These are phyloP conservation scores for Perca fluviatilis DNA, from an alignment of 2,113 vertebrate species.

Conservation along the genomic window DNA sequence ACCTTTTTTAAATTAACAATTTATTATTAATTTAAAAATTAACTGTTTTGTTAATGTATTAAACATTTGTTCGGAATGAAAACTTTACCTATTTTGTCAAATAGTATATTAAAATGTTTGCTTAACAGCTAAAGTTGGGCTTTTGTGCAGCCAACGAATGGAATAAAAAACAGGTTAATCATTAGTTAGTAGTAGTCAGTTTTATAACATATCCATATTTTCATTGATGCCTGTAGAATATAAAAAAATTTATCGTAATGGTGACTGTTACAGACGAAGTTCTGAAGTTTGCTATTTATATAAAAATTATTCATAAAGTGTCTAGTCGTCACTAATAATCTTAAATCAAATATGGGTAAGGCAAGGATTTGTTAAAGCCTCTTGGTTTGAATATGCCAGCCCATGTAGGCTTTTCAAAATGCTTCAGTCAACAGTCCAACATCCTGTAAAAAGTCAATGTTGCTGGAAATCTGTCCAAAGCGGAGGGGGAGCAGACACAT, in stretches of 20 bases:
- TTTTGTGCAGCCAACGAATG: not conserved
- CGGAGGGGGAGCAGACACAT: too few species aligned
- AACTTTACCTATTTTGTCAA: not conserved
- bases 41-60: not conserved
- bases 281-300: not conserved
- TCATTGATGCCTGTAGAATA: not conserved
- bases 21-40: too few species aligned
- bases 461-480: too few species aligned
- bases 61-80: not conserved
- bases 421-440: too few species aligned
- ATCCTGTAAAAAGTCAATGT: too few species aligned
- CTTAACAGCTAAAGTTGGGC: constrained; percentile 9
- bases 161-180: not conserved
- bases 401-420: too few species aligned
- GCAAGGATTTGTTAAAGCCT: not conserved
- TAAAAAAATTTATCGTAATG: not conserved
- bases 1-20: not conserved
- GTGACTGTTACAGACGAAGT: not conserved
- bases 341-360: not conserved
- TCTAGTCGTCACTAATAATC: not conserved
- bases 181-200: not conserved
- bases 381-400: not conserved
- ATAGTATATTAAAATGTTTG: not conserved
- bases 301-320: not conserved
- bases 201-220: not conserved